phyloP scores from a whole-genome alignment of 1,140 invertebrate species.

The Pseudobourletiella spinata region DNA sequence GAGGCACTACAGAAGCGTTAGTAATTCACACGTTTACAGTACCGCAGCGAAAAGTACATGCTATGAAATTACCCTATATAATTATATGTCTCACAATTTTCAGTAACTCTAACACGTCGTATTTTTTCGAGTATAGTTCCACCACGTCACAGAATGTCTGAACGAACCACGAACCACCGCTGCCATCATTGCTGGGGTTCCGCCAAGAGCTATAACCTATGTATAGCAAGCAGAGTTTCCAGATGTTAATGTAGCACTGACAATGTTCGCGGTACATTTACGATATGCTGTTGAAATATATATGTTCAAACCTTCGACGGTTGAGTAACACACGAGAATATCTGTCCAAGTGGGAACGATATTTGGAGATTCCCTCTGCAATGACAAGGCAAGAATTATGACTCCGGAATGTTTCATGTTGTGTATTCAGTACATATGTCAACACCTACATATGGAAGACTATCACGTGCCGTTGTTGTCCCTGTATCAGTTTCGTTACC shows the following conservation, averaged over 20 bases:
- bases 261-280: not conserved
- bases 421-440: not conserved
- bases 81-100: conserved; percentile 12
- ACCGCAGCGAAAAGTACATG: no score
- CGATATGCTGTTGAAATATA: not conserved
- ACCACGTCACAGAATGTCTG: conserved; percentile 63
- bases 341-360: conserved; percentile 48
- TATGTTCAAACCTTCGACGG: conserved; percentile 45
- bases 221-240: not conserved
- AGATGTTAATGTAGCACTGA: not conserved
- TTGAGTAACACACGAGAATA: conserved; percentile 57
- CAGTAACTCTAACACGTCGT: conserved; percentile 1
- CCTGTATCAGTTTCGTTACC: no score
- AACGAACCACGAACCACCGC: conserved; percentile 63
- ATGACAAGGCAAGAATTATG: not conserved
- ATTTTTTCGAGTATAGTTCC: conserved; percentile 47
- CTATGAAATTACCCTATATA: no score
- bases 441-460: not conserved
- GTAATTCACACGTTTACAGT: no score
- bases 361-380: not conserved
- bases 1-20: no score
- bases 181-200: conserved; percentile 43
- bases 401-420: not conserved
- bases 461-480: no score
- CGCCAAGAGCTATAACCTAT: conserved; percentile 55